Percentiles rank a stretch among this genome's conserved stretches.
Conservation (phyloP, 1,140 invertebrate genomes). For the Aphaenogaster rudis region DNA sequence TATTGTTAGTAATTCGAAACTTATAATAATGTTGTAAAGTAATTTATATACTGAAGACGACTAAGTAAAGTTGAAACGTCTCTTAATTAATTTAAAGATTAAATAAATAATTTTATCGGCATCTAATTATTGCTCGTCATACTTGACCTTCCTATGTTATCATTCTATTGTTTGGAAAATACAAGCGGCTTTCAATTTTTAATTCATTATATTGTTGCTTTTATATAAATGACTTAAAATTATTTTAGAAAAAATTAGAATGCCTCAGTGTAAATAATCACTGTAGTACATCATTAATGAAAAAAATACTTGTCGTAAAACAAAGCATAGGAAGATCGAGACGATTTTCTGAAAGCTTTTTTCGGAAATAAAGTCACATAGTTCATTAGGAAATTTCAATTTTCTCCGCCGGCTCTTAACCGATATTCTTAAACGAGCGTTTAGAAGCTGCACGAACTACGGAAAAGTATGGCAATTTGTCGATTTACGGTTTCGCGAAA, state of each 20-base stretch:
- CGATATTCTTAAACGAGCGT: constrained; percentile 5
- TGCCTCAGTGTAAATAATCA: background rate
- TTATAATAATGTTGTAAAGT: no score
- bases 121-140: no score
- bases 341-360: background rate
- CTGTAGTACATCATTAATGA: background rate
- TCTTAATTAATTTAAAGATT: no score
- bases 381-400: constrained; percentile 33
- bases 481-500: constrained; percentile 29
- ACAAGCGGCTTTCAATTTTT: no score
- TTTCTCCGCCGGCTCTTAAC: background rate
- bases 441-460: background rate
- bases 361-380: constrained; percentile 28
- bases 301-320: constrained; percentile 9
- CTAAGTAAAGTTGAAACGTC: no score
- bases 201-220: background rate
- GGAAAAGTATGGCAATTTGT: constrained; percentile 11
- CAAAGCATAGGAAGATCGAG: background rate
- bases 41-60: no score
- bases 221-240: constrained; percentile 5
- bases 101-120: no score
- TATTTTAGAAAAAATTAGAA: background rate
- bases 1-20: background rate
- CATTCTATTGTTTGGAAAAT: no score
- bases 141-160: no score